Base-by-base conservation (phyloP, 2,888 invertebrate species). In the Endomychus coccineus region DNA sequence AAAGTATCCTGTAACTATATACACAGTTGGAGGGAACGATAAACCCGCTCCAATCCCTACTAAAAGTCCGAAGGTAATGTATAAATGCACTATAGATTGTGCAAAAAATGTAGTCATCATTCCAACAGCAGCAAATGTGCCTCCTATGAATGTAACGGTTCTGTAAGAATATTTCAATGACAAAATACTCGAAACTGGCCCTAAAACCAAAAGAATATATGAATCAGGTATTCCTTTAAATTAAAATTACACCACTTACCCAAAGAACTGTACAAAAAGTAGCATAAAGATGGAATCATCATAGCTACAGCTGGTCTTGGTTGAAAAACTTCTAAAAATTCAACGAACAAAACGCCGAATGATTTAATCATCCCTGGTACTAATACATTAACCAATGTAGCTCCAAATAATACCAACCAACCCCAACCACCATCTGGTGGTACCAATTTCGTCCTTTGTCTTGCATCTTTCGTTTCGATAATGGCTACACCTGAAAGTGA, bases 311-410 rank as follows among this genome's bases (percentile, higher is more conserved):
- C 73, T 1, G 81, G 75, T 2, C 81, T 74, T 0, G 84, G 75
- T 3, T 84, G 61, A 58, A 88, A 89, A 12, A 81, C 83, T 49
- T 84, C 82, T 40, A 83, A 69, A 62, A 89, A 86, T 57, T 87
- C 88, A 22, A 86, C 78, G 54, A 87, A 78, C 0, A 90, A 68
- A 0, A 90, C 87, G 9, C 90, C 89, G 55, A 89, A 89, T 2
- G 88, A 88, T 62, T 89, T 89, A 29, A 89, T 81, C 1, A 85
- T 87, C 22, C 89, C 89, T 3, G 89, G 88, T 21, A 89, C 83
- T 13, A 89, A 70, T 48, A 89, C 78, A 59, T 89, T 88, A 36
- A 89, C 87, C 55, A 87, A 64, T 36, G 87, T 85, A 3, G 87
- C 77, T 30, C 86, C 77, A 66, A 74, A 54, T 56, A 78, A 51